Evolutionary conservation across 1,140 invertebrate genomes (phyloP), one percentile per base, ranked within the genome.

Genomic region (Branchinecta lindahli): DNA sequence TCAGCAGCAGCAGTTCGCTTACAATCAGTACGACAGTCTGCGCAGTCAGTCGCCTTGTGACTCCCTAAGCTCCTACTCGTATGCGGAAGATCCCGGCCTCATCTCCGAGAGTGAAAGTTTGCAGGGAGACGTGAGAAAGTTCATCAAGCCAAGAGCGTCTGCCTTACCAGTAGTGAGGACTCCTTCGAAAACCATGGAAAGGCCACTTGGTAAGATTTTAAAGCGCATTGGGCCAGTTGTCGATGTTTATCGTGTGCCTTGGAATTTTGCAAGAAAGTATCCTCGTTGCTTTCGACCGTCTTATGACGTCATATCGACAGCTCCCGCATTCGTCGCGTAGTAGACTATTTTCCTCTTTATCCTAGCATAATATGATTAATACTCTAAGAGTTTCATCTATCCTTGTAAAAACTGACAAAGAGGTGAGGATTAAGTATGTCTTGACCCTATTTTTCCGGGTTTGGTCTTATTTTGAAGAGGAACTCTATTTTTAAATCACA

Each of bases 41-140:
- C 12, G 52, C 12, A 61, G 52, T 61, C 52, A 61, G 6, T 61
- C 52, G 8, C 71, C 69, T 7, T 69, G 68, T 66, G 65, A 66
- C 47, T 72, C 71, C 12, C 66, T 72, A 66, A 61, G 18, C 18
- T 61, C 52, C 18, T 61, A 15, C 12, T 20, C 52, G 44, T 91
- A 91, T 77, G 93, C 96, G 76, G 93, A 96, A 74, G 93, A 96
- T 79, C 92, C 92, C 2, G 94, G 93, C 1, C 96, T 96, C 76
- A 96, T 97, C 94, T 96, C 92, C 3, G 94, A 97, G 79, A 90
- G 94, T 69, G 94, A 96, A 75, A 96, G 7, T 92, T 92, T 44
- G 95, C 92, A 12, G 91, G 92, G 52, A 15, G 52, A 61, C 18
- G 18, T 61, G 18, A 61, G 52, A 61, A 15, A 15, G 68, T 92